These are phyloP conservation scores for Nomada fucata DNA, from an alignment of 2,888 invertebrate genomes.

Conservation along the genomic window DNA sequence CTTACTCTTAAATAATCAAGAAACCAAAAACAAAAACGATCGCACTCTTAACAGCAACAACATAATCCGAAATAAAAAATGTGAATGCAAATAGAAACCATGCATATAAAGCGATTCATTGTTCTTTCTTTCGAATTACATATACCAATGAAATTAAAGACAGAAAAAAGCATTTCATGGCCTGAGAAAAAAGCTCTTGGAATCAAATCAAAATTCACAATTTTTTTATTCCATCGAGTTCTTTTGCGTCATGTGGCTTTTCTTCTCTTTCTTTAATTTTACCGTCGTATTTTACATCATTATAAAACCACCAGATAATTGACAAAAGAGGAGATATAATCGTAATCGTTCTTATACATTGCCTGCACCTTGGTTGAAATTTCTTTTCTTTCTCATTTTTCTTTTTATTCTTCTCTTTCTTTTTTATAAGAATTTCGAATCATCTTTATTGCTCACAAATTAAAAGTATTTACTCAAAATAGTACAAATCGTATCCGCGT, in stretches of 20 bases:
- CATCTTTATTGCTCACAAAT: conserved; percentile 60
- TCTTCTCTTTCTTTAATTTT: conserved; percentile 44
- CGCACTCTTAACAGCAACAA: conserved; percentile 6
- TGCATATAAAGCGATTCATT: conserved; percentile 27
- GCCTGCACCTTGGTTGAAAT: conserved; percentile 44
- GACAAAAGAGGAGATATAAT: conserved; percentile 61
- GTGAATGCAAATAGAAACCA: conserved; percentile 24
- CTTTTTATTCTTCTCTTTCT: conserved; percentile 3
- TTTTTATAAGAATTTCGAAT: conserved; percentile 52
- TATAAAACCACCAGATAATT: conserved; percentile 63
- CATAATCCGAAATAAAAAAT: conserved; percentile 29
- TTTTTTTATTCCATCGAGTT: conserved; percentile 50
- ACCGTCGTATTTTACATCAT: conserved; percentile 58
- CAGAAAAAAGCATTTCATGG: conserved; percentile 11
- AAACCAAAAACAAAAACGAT: conserved; percentile 5
- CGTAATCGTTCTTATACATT: conserved; percentile 57
- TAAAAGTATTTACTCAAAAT: conserved; percentile 57
- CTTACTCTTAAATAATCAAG: conserved; percentile 36
- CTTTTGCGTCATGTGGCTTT: conserved; percentile 35
- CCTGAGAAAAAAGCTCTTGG: conserved; percentile 27
- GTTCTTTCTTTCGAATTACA: conserved; percentile 39
- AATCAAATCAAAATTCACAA: conserved; percentile 45
- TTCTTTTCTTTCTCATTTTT: not conserved
- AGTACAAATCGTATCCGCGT: conserved; percentile 58
- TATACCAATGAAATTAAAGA: not conserved